Conservation (phyloP, 2,797 vertebrate species). For the Glossophaga mutica region DNA sequence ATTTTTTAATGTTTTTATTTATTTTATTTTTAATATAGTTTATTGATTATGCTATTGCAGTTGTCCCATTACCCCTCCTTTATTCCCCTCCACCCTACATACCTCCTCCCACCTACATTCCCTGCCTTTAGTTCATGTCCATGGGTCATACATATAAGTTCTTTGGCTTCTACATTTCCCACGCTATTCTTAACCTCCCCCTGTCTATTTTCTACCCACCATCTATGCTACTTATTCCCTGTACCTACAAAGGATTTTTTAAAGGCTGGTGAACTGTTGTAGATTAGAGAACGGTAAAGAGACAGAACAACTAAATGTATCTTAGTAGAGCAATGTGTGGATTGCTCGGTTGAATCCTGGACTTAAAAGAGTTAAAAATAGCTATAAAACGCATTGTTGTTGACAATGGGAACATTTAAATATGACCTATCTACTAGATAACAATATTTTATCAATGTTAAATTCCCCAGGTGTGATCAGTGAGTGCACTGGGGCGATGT, state of each 20-base stretch:
- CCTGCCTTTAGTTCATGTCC: too few species aligned
- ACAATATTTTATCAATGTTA: background rate
- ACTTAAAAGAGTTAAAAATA: background rate
- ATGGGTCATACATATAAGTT: too few species aligned
- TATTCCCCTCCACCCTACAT: too few species aligned
- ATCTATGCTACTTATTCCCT: too few species aligned
- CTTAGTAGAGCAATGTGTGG: background rate
- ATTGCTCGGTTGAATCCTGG: background rate
- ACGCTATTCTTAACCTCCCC: too few species aligned
- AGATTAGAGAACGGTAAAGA: background rate
- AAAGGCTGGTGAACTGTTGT: background rate
- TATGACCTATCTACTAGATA: background rate
- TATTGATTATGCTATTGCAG: too few species aligned
- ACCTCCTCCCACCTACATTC: too few species aligned
- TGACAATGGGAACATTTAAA: background rate
- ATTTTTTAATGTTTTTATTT: background rate
- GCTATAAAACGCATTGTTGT: background rate
- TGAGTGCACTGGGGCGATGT: background rate
- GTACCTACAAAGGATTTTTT: background rate
- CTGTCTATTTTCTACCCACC: too few species aligned
- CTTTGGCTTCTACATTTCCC: too few species aligned
- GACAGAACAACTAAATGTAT: background rate
- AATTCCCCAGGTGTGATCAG: background rate
- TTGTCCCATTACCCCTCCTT: too few species aligned
- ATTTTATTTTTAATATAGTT: too few species aligned